Evolutionary conservation across 92 coral and sea anemone genomes (phyloP).

Genomic region (Bergia puertoricense): DNA sequence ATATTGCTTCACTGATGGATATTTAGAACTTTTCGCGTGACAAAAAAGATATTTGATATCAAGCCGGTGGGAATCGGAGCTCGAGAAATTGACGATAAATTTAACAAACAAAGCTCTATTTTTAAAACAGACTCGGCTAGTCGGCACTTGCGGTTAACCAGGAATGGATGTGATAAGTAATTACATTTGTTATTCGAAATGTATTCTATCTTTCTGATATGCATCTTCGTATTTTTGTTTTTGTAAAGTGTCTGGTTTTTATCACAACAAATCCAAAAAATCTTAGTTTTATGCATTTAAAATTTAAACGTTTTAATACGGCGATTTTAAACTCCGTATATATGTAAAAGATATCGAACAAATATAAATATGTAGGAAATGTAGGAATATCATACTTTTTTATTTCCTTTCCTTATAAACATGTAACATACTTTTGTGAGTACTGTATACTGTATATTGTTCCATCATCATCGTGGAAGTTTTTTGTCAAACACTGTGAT

Average conservation of each 20-base stretch:
- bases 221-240: not conserved
- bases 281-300: not conserved
- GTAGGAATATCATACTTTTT: too few relatives aligned
- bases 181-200: not conserved
- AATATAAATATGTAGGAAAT: too few relatives aligned
- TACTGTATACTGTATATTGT: too few relatives aligned
- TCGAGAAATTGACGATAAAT: not conserved
- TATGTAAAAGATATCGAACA: not conserved
- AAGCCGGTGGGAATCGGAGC: not conserved
- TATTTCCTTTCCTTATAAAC: too few relatives aligned
- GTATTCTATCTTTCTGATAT: not conserved
- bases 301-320: too few relatives aligned
- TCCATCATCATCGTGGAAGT: too few relatives aligned
- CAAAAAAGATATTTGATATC: not conserved
- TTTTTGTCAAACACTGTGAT: too few relatives aligned
- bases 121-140: not conserved
- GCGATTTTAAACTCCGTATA: not conserved
- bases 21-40: not conserved
- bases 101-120: not conserved
- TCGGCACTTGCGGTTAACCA: slow-evolving; percentile 8
- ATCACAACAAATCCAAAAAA: not conserved
- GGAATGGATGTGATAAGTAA: not conserved
- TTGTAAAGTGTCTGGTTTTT: not conserved
- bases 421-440: too few relatives aligned
- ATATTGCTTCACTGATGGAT: not conserved